Conservation (phyloP, 2,113 vertebrate species). For the Typhlomys cinereus region DNA sequence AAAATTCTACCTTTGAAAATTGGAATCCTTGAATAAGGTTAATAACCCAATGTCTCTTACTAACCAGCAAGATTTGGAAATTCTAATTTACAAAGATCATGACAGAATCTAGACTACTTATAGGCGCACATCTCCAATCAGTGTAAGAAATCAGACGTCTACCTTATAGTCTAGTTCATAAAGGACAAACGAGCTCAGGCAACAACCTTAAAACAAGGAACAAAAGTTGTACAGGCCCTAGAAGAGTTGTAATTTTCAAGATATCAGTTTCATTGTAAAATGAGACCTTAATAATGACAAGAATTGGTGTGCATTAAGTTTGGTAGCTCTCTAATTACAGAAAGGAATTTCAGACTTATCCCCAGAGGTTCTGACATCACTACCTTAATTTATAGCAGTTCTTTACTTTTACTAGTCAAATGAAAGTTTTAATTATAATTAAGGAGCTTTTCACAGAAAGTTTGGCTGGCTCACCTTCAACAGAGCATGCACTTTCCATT, state of each 20-base stretch:
- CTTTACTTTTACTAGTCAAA: conserved; percentile 72
- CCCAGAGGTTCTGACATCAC: conserved; percentile 55
- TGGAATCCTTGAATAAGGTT: not conserved
- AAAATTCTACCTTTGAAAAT: not conserved
- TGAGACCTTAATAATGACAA: conserved; percentile 32
- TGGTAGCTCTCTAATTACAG: conserved; percentile 67
- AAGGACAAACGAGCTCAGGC: conserved; percentile 1
- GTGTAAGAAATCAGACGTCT: not conserved
- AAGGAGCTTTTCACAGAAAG: conserved; percentile 34
- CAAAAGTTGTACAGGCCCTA: conserved; percentile 13
- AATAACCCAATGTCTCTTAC: not conserved
- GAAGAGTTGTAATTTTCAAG: conserved; percentile 58
- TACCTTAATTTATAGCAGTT: conserved; percentile 63
- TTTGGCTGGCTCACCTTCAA: not conserved
- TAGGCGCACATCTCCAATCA: not conserved
- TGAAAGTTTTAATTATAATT: conserved; percentile 75
- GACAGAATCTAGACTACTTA: not conserved
- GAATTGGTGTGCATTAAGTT: conserved; percentile 37
- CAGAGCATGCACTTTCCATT: conserved; percentile 1
- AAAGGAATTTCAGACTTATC: conserved; percentile 48
- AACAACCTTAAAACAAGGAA: not conserved
- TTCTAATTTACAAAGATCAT: not conserved
- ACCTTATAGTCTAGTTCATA: not conserved
- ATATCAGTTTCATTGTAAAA: conserved; percentile 45
- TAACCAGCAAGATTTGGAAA: conserved; percentile 10